Base-by-base conservation (phyloP, 2,888 invertebrate genomes). In the Synanthedon tipuliformis region DNA sequence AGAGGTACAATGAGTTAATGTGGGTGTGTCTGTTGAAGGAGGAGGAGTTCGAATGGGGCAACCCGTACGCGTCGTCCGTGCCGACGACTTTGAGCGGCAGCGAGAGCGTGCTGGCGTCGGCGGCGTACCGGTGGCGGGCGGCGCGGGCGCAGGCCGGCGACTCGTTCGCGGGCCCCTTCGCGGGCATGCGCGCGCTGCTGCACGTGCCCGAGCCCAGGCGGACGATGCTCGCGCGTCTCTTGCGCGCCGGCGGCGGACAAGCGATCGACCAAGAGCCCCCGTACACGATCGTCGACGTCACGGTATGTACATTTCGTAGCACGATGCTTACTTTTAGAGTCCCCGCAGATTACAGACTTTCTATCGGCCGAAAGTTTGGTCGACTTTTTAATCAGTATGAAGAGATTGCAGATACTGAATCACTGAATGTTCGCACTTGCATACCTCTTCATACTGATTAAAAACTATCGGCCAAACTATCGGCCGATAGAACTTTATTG, bases 31-130 rank as follows among this genome's bases (percentile, higher is more conserved):
- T 34, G 15, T 13, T 71, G 1, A 63, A 94, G 93, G 96, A 96
- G 73, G 93, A 94, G 63, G 89, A 90, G 0, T 95, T 89, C 74
- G 96, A 96, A 72, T 96, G 94, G 92, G 96, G 96, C 3, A 95
- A 95, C 74, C 92, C 93, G 0, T 75, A 78, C 52, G 91, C 92
- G 0, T 88, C 89, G 0, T 79, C 77, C 3, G 78, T 84, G 0
- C 88, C 90, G 1, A 70, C 86, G 0, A 70, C 86, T 0, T 69
- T 90, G 3, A 65, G 85, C 40, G 59, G 81, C 50, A 59, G 75
- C 0, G 89, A 90, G 59, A 81, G 81, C 3, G 67, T 75, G 0
- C 82, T 92, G 11, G 90, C 90, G 0, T 73, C 78, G 1, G 91
- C 92, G 1, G 91, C 90, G 3, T 78, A 91, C 65, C 89, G 89